phyloP scores from a whole-genome alignment of 2,888 invertebrate species.

The Drosophila differens region DNA sequence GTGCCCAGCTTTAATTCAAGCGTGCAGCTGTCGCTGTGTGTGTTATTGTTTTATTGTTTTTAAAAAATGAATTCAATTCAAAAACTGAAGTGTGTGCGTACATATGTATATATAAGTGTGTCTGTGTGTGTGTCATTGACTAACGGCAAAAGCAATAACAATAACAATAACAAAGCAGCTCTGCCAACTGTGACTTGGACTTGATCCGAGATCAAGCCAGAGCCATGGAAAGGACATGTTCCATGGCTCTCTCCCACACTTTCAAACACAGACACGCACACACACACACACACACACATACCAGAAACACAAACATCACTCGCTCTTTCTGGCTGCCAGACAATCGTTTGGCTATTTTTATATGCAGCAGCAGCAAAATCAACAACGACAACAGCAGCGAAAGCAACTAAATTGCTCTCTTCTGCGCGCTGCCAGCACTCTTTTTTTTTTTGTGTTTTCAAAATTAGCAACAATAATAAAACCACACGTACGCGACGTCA shows the following conservation, averaged over 20 bases:
- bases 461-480: conserved; percentile 74
- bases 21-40: conserved; percentile 51
- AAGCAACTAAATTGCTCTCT: conserved; percentile 39
- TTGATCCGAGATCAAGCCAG: conserved; percentile 9
- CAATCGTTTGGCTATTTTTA: conserved; percentile 55
- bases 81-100: conserved; percentile 5
- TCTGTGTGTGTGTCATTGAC: conserved; percentile 5
- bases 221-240: too few species aligned
- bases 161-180: conserved; percentile 30
- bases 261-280: conserved; percentile 18
- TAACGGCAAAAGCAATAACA: conserved; percentile 24
- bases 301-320: conserved; percentile 9
- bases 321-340: conserved; percentile 27
- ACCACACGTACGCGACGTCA: conserved; percentile 40
- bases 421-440: conserved; percentile 14
- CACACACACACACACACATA: conserved; percentile 18
- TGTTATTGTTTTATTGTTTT: conserved; percentile 52
- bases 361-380: conserved; percentile 40
- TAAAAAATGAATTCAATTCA: conserved; percentile 37
- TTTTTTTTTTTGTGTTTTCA: conserved; percentile 55
- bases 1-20: conserved; percentile 48
- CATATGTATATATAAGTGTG: not conserved
- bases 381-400: conserved; percentile 16
- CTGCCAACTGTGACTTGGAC: conserved; percentile 25
- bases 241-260: conserved; percentile 37